Percentiles rank a stretch among this genome's conserved stretches.
Conservation (phyloP, 2,797 vertebrate genomes). For the Eulemur coronatus region DNA sequence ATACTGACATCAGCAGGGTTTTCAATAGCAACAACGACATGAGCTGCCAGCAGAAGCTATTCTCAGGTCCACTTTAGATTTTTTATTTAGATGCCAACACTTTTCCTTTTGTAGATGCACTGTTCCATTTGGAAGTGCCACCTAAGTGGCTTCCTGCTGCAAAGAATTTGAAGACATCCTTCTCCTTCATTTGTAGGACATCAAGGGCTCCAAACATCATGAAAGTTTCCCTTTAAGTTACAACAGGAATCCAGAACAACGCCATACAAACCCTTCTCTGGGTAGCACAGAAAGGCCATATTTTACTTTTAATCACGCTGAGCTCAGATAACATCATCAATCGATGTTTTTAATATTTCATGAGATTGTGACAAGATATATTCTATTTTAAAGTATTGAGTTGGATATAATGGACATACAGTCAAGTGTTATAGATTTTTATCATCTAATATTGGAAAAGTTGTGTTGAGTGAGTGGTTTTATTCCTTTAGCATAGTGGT, state of each 20-base stretch:
- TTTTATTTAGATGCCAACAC: not conserved
- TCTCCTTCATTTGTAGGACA: not conserved
- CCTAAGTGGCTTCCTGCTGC: not conserved
- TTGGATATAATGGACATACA: not conserved
- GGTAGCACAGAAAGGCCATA: not conserved
- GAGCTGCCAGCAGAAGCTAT: not conserved
- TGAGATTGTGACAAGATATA: slow-evolving; percentile 8
- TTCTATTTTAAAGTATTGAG: not conserved
- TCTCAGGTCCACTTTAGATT: not conserved
- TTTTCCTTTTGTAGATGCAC: not conserved
- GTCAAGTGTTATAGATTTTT: not conserved
- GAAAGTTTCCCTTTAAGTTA: not conserved
- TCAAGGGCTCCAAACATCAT: not conserved
- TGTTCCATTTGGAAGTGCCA: not conserved
- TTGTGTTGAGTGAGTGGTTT: not conserved
- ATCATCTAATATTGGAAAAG: not conserved
- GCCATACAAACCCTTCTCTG: not conserved
- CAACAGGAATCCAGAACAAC: not conserved
- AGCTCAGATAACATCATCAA: slow-evolving; percentile 15
- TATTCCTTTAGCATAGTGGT: not conserved
- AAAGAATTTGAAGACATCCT: not conserved
- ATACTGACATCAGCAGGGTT: not conserved
- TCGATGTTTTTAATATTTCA: slow-evolving; percentile 41
- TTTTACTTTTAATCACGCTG: slow-evolving; percentile 5
- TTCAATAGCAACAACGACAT: not conserved